Percentiles rank a stretch among this genome's conserved stretches.
Evolutionary conservation across 2,113 vertebrate genomes (phyloP).

Genomic region (Nothoprocta pentlandii): DNA sequence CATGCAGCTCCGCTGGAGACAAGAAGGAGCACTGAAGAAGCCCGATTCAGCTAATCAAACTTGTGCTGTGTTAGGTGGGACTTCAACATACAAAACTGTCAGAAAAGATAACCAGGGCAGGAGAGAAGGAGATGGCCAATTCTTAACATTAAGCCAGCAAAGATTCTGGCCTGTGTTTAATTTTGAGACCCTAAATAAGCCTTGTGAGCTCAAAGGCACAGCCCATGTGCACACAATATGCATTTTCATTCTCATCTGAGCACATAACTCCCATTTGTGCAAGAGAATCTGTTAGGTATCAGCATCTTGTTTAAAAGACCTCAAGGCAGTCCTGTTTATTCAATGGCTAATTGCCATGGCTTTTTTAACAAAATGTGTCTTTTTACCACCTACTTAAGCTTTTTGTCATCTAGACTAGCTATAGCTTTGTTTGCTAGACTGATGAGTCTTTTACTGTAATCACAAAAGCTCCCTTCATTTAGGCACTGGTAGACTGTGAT

Average conservation of each 20-base stretch:
- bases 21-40: conserved; percentile 1
- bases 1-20: conserved; percentile 35
- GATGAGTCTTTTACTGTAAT: background rate
- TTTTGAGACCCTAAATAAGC: background rate
- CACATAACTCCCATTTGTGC: background rate
- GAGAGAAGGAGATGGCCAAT: background rate
- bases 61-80: background rate
- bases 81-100: conserved; percentile 15
- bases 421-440: background rate
- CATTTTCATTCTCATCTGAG: background rate
- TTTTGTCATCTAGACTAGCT: background rate
- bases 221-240: accelerated
- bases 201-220: background rate
- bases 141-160: conserved; percentile 11
- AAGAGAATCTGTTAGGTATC: background rate
- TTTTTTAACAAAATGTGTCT: background rate
- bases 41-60: conserved; percentile 19
- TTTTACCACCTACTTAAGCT: background rate
- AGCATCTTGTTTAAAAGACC: background rate
- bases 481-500: background rate
- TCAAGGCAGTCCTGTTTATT: background rate
- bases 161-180: background rate
- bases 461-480: background rate
- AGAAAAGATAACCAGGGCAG: background rate
- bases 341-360: background rate